Evolutionary conservation across 30 jellyfish, hydroid and myxozoan species (phyloP).

Genomic region (Aurelia sp.): DNA sequence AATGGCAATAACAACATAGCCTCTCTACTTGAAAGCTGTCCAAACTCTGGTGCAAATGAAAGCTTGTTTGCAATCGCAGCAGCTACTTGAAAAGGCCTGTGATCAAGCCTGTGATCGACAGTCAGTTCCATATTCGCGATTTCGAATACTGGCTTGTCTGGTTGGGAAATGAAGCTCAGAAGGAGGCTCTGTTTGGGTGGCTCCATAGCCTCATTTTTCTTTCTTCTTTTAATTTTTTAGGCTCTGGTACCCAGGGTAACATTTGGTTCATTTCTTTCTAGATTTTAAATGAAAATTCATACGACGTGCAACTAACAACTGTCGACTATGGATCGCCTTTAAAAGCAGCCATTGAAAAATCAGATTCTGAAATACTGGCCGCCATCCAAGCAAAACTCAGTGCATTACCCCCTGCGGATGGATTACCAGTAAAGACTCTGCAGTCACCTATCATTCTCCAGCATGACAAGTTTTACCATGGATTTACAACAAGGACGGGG

Average conservation of each 20-base stretch:
- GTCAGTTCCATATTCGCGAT: too few relatives aligned
- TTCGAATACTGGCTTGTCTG: too few relatives aligned
- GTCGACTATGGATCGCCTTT: neutral
- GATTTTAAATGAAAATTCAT: conserved; percentile 35
- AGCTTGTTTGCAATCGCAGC: too few relatives aligned
- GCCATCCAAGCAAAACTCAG: conserved; percentile 1
- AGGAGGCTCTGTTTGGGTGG: too few relatives aligned
- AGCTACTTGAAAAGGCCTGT: too few relatives aligned
- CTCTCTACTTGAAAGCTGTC: too few relatives aligned
- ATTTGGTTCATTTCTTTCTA: neutral
- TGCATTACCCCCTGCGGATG: conserved; percentile 51
- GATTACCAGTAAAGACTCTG: conserved; percentile 43
- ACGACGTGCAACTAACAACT: neutral
- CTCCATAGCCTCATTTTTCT: too few relatives aligned
- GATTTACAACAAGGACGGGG: conserved; percentile 70
- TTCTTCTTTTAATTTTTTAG: too few relatives aligned
- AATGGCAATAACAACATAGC: too few relatives aligned
- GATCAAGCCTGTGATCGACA: too few relatives aligned
- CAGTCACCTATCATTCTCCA: conserved; percentile 19
- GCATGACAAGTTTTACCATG: conserved; percentile 38
- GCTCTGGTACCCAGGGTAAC: neutral
- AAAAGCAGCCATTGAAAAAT: neutral
- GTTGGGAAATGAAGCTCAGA: too few relatives aligned
- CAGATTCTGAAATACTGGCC: neutral
- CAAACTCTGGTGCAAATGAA: too few relatives aligned